Conservation (phyloP, 2,888 invertebrate species). For the Falcaria lacertinaria region DNA sequence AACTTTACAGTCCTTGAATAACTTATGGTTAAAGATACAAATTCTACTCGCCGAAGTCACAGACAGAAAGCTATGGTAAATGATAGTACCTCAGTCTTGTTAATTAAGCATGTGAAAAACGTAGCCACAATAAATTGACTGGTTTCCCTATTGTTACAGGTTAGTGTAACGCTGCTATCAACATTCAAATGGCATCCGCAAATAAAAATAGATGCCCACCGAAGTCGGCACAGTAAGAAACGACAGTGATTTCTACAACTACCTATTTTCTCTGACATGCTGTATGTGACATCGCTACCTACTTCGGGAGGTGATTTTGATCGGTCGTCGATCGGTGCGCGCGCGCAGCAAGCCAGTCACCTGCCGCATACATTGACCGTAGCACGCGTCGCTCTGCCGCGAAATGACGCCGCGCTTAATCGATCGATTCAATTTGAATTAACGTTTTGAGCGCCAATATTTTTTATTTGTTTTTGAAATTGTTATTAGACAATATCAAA, state of each 20-base stretch:
- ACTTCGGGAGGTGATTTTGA: conserved; percentile 50
- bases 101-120: conserved; percentile 20
- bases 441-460: conserved; percentile 28
- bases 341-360: conserved; percentile 48
- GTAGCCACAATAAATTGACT: conserved; percentile 32
- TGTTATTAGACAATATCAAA: no score
- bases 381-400: conserved; percentile 38
- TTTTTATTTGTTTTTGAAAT: conserved; percentile 13
- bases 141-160: conserved; percentile 50
- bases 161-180: conserved; percentile 35
- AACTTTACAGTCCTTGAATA: no score
- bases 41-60: no score
- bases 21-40: no score
- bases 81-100: conserved; percentile 6
- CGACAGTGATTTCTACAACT: conserved; percentile 56
- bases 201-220: conserved; percentile 48
- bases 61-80: no score
- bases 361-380: conserved; percentile 52
- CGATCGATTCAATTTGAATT: conserved; percentile 37
- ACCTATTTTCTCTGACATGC: conserved; percentile 57
- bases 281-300: conserved; percentile 63
- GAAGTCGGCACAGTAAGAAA: conserved; percentile 49
- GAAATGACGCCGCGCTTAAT: conserved; percentile 38
- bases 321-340: conserved; percentile 29
- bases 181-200: conserved; percentile 46